Conservation (phyloP, 2,113 vertebrate species). For the Rhinopomastus cyanomelas region DNA sequence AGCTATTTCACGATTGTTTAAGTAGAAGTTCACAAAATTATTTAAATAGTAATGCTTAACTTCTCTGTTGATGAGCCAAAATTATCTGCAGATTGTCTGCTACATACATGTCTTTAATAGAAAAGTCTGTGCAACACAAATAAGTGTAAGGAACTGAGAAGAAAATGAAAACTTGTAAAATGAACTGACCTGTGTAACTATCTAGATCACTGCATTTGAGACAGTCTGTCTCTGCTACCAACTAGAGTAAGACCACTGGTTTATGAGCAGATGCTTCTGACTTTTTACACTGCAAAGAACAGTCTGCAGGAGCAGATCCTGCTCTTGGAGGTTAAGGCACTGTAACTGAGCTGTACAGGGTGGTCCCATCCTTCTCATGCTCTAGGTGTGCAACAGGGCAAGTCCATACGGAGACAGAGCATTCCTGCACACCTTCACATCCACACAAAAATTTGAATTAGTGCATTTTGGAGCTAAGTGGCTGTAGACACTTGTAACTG, state of each 20-base stretch:
- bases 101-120: not conserved
- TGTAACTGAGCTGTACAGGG: not conserved
- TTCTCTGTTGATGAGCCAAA: not conserved
- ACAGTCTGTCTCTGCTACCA: not conserved
- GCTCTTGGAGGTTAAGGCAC: not conserved
- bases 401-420: not conserved
- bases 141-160: not conserved
- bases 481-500: not conserved
- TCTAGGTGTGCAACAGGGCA: not conserved
- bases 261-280: not conserved
- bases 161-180: not conserved
- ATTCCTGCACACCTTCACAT: not conserved
- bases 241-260: not conserved
- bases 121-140: not conserved
- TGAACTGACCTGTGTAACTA: not conserved
- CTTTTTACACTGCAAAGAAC: not conserved
- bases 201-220: not conserved
- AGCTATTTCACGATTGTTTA: not conserved
- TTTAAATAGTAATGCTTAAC: not conserved
- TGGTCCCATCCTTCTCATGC: not conserved
- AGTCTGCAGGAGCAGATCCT: not conserved
- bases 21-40: not conserved
- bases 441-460: not conserved
- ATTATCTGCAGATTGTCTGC: not conserved
- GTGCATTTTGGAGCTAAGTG: not conserved